Conservation (phyloP, 2,888 invertebrate species). For the Himalopsyche japonica region DNA sequence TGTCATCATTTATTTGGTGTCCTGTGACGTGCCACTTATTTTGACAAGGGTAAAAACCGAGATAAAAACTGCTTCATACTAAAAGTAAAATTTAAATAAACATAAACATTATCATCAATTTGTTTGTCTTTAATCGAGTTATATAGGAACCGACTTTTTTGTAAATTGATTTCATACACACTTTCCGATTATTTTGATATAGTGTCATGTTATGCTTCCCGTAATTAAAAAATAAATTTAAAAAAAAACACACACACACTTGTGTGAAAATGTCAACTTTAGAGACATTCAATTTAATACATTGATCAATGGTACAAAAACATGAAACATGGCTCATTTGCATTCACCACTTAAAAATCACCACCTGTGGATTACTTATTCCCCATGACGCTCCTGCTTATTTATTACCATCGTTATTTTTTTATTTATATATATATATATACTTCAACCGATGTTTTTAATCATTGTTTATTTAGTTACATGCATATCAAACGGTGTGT, state of each 20-base stretch:
- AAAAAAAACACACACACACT: too few relatives aligned
- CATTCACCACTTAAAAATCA: neutral
- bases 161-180: too few relatives aligned
- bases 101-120: slow-evolving; percentile 14
- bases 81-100: slow-evolving; percentile 4
- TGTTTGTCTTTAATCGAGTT: too few relatives aligned
- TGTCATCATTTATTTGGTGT: slow-evolving; percentile 12
- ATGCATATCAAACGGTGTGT: neutral
- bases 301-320: neutral
- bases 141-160: too few relatives aligned
- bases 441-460: neutral
- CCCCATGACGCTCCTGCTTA: neutral
- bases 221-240: too few relatives aligned
- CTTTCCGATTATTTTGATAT: too few relatives aligned
- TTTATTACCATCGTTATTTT: neutral
- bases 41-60: slow-evolving; percentile 28
- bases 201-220: too few relatives aligned
- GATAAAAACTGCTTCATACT: neutral
- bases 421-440: neutral
- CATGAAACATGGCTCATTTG: neutral
- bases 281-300: neutral
- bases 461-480: slow-evolving; percentile 9
- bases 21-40: slow-evolving; percentile 15
- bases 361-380: neutral
- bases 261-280: too few relatives aligned